Base-by-base conservation (phyloP, 1,140 invertebrate species). In the Caenorhabditis brenneri region DNA sequence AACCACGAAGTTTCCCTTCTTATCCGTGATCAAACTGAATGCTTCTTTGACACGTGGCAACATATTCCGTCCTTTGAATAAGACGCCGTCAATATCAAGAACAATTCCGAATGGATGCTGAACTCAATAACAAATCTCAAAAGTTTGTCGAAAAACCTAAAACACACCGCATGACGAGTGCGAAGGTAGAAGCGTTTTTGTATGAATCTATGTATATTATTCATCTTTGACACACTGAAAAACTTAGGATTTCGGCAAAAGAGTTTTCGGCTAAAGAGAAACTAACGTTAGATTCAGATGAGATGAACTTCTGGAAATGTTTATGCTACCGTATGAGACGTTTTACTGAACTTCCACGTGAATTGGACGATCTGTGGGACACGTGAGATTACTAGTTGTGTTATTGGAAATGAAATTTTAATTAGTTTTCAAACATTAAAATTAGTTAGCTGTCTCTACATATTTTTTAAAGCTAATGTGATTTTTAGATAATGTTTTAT, bases 51-150 rank as follows among this genome's bases (percentile, higher is more conserved):
- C 94, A n/a, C 93, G 92, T n/a, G 93, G 92, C 33, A 95, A 88
- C 6, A 94, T 92, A 39, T 92, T 92, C 85, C 92, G 92, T 0
- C 94, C 94, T 60, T 94, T 91, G 0, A 94, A 93, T 86, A 95
- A 92, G 0, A 95, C 94, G 19, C 94, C 94, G 87, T 95, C 94
- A 55, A 94, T 94, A 87, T 95, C 94, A 90, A 94, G 94, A 10
- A 94, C 89, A 7, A 95, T 81, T 65, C 84, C 84, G 31, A 85
- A 85, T n/a, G 60, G 46, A 49, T 58, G 79, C 84, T 85, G 27
- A 81, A 85, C 69, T 1, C 16, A 39, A 49, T 46, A 19, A 42
- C 6, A 33, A 46, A 12, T 46, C n/a, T 1, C 19, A 16, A 36
- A n/a, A 24, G 0, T 19, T 39, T 19, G n/a, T n/a, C n/a, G n/a